These are phyloP conservation scores for Talpa occidentalis DNA, from an alignment of 2,113 vertebrate species.

Conservation along the genomic window DNA sequence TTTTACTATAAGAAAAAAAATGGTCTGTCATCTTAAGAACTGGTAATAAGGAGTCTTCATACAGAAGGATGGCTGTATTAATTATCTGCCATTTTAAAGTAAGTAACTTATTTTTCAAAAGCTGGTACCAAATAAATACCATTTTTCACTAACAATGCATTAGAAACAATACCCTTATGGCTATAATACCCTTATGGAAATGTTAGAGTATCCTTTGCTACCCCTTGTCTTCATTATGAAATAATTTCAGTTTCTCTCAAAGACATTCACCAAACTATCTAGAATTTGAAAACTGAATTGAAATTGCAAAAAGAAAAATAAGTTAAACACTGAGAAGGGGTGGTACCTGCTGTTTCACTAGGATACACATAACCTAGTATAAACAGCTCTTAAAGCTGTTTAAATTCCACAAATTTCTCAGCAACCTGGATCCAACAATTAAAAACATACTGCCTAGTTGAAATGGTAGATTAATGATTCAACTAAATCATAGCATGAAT, in stretches of 20 bases:
- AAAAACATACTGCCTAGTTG: neutral
- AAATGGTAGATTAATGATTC: neutral
- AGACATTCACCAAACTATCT: neutral
- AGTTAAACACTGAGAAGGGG: neutral
- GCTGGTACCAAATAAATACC: neutral
- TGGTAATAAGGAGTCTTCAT: neutral
- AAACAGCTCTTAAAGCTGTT: constrained; percentile 31
- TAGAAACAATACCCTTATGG: constrained; percentile 10
- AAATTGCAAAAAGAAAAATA: constrained; percentile 27
- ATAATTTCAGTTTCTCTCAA: constrained; percentile 28
- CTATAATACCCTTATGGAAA: constrained; percentile 30
- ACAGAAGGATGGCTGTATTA: neutral
- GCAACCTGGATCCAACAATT: neutral
- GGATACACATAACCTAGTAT: constrained; percentile 3
- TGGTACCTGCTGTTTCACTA: neutral
- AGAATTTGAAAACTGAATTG: neutral
- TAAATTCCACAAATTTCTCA: constrained; percentile 18
- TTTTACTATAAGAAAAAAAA: constrained; percentile 33
- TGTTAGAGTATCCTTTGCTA: constrained; percentile 12
- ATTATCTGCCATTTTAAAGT: neutral
- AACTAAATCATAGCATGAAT: neutral
- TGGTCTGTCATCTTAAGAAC: neutral
- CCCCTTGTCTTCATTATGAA: neutral
- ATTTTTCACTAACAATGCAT: neutral
- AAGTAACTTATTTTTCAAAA: constrained; percentile 42